Conservation (phyloP, 2,888 invertebrate species). For the Apotomis betuletana region DNA sequence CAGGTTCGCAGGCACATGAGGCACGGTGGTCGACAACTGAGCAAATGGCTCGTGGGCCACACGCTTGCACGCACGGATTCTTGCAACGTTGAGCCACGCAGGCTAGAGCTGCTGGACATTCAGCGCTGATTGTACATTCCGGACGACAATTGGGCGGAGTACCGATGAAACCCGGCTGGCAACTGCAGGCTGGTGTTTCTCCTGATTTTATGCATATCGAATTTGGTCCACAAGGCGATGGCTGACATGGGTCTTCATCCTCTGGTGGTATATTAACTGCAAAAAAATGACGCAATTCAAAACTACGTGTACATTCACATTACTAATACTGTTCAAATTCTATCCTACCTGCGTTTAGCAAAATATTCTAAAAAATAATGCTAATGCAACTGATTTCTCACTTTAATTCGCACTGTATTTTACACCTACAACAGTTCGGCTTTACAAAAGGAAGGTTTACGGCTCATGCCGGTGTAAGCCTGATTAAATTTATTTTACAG, state of each 20-base stretch:
- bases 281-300: neutral
- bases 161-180: slow-evolving; percentile 85
- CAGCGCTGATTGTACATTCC: slow-evolving; percentile 87
- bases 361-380: too few species aligned
- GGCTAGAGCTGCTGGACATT: slow-evolving; percentile 86
- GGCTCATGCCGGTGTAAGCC: too few species aligned
- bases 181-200: slow-evolving; percentile 85
- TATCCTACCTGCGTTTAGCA: too few species aligned
- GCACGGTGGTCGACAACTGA: slow-evolving; percentile 86
- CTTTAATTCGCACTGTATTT: too few species aligned
- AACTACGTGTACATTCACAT: neutral
- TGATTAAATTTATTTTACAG: too few species aligned
- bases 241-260: slow-evolving; percentile 84
- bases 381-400: too few species aligned
- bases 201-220: slow-evolving; percentile 85
- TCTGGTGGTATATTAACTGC: slow-evolving; percentile 56
- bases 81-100: slow-evolving; percentile 86
- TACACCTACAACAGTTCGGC: too few species aligned
- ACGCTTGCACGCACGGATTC: slow-evolving; percentile 87
- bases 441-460: too few species aligned
- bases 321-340: neutral
- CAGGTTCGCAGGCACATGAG: slow-evolving; percentile 85
- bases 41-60: slow-evolving; percentile 84
- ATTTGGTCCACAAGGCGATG: slow-evolving; percentile 87
- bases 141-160: slow-evolving; percentile 87